Base-by-base conservation (phyloP, 2,797 vertebrate species). In the Botia almorhae region DNA sequence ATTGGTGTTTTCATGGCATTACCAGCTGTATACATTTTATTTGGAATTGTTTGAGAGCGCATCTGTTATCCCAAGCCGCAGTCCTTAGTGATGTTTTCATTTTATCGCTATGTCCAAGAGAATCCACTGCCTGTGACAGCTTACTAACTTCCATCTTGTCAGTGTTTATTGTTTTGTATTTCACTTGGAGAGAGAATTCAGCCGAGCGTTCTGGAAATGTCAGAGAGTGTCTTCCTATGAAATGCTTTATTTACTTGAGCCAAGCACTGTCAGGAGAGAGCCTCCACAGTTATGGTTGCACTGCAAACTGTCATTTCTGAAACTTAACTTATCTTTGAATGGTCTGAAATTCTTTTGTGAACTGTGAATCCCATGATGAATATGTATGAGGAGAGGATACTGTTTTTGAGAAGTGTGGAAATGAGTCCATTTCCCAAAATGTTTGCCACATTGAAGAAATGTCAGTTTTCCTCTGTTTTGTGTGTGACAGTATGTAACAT, bases 241-340 rank as follows among this genome's bases (percentile, higher is more conserved):
- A 82, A 77, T 74, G 78, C 68, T 71, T 78, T 76, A 85, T 78
- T 81, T 82, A 73, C 69, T 82, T 19, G 72, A 43, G 74, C 72
- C 53, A 14, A 46, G 17, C 63, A 58, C 81, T 48, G 77, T 76
- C 77, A 80, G 23, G 50, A 69, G 26, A 29, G 16, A 26, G 13
- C 26, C 65, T 64, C 61, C 46, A 55, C 36, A 65, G 23, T 81
- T 68, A 85, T 78, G 81, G 81, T 69, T 81, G 70, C 74, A 23
- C 77, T 48, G 68, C 48, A 56, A 51, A 51, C 26, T 74, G 53
- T 74, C 55, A 65, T 60, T 63, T 53, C 63, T 11, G 53, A 3
- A 21, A 43, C 21, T 10, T 71, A 55, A 61, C 69, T 36, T 56
- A 16, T 46, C 72, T 75, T 71, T 78, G 69, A 48, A 76, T 64